A percentile compares a stretch with the other conserved stretches of the same genome.
These are phyloP conservation scores for Illadopsis cleaveri DNA, from an alignment of 2,113 vertebrate genomes.

Conservation along the genomic window DNA sequence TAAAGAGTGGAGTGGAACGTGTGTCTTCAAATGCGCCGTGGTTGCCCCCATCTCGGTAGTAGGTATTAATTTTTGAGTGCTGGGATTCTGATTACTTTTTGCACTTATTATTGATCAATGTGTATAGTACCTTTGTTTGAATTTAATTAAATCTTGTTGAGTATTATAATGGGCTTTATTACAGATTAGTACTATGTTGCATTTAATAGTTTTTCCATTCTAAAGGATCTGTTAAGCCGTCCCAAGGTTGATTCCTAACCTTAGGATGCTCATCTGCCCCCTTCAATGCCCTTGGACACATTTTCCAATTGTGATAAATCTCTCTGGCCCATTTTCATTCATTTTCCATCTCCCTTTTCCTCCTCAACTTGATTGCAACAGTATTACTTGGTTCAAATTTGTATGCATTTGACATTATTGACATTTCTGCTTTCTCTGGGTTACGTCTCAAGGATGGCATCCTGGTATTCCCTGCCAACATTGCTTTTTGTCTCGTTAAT, in stretches of 20 bases:
- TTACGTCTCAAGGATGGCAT: background rate
- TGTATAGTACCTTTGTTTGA: background rate
- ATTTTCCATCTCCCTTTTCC: background rate
- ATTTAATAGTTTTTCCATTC: background rate
- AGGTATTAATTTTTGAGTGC: background rate
- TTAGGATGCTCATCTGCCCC: background rate
- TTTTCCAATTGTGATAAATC: background rate
- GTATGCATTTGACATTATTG: background rate
- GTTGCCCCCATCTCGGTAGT: background rate
- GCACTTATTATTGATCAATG: background rate
- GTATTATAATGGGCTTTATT: background rate
- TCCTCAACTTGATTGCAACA: background rate
- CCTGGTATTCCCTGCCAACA: background rate
- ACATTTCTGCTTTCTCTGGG: background rate
- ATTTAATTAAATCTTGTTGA: background rate
- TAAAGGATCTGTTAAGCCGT: background rate
- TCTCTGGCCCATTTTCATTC: background rate
- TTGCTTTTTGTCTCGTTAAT: background rate
- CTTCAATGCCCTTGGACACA: background rate
- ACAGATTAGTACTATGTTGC: background rate
- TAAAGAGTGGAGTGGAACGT: fast-evolving
- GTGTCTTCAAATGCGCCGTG: fast-evolving
- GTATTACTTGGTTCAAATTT: background rate
- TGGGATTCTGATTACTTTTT: background rate
- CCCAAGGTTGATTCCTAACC: background rate